Evolutionary conservation across 2,113 vertebrate species (phyloP).

Genomic region (Engraulis encrasicolus): DNA sequence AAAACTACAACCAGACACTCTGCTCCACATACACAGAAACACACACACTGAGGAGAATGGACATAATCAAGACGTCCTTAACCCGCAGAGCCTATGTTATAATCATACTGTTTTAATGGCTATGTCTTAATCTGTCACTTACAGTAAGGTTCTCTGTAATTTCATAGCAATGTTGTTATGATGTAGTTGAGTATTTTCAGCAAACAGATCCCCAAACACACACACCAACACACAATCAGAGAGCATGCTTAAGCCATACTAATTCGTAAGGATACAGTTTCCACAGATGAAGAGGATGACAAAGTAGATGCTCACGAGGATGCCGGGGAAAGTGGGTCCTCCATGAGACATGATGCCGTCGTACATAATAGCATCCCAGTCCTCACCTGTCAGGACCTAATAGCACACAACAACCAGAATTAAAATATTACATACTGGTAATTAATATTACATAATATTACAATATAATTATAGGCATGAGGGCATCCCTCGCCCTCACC

Average conservation of each 20-base stretch:
- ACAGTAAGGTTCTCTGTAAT: too few species aligned
- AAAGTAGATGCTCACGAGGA: slow-evolving; percentile 93
- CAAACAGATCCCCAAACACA: background rate
- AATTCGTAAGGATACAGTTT: slow-evolving; percentile 88
- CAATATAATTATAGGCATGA: too few species aligned
- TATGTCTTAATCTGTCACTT: too few species aligned
- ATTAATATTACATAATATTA: too few species aligned
- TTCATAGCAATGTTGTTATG: too few species aligned
- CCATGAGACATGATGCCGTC: slow-evolving; percentile 94
- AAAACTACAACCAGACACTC: background rate
- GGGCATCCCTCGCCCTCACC: too few species aligned
- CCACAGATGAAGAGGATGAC: slow-evolving; percentile 92
- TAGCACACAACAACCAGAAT: too few species aligned
- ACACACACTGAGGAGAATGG: background rate
- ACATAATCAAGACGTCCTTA: background rate
- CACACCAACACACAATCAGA: background rate
- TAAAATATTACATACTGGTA: too few species aligned
- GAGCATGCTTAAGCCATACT: background rate
- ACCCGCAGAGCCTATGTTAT: too few species aligned
- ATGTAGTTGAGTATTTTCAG: too few species aligned
- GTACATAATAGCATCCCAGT: slow-evolving; percentile 95
- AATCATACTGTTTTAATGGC: too few species aligned
- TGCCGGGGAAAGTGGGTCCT: slow-evolving; percentile 87
- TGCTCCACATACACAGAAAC: background rate
- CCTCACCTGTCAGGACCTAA: slow-evolving; percentile 94